These are phyloP conservation scores for Oriolus oriolus DNA, from an alignment of 2,113 vertebrate genomes.

Conservation along the genomic window DNA sequence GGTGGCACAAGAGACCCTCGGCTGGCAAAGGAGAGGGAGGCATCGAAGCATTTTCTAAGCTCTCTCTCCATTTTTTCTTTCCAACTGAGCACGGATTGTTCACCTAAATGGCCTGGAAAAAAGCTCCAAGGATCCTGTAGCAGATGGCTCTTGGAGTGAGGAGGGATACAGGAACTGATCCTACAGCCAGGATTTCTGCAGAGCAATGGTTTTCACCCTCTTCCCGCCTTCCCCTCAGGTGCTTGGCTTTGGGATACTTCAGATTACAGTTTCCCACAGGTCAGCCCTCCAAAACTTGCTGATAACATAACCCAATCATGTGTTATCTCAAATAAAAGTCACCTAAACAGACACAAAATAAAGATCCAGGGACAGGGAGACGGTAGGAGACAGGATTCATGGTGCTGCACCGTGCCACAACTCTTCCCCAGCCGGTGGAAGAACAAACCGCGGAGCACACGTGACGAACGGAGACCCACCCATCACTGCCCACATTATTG, in stretches of 20 bases:
- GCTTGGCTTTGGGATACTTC: neutral
- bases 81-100: neutral
- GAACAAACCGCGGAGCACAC: rapidly evolving
- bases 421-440: no score
- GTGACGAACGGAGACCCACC: rapidly evolving
- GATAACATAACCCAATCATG: rapidly evolving
- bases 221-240: neutral
- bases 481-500: rapidly evolving
- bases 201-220: neutral
- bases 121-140: neutral
- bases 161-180: neutral
- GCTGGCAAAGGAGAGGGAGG: neutral
- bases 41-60: neutral
- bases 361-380: neutral
- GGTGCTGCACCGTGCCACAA: neutral
- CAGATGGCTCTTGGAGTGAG: neutral
- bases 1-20: neutral
- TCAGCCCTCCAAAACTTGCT: neutral
- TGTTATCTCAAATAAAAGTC: neutral
- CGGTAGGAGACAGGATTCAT: rapidly evolving
- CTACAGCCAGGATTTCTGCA: neutral
- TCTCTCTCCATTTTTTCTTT: neutral
- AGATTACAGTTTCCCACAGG: neutral
- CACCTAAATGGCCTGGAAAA: neutral
- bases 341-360: neutral